phyloP scores from a whole-genome alignment of 2,797 vertebrate species.

The Ctenopoma multispine region DNA sequence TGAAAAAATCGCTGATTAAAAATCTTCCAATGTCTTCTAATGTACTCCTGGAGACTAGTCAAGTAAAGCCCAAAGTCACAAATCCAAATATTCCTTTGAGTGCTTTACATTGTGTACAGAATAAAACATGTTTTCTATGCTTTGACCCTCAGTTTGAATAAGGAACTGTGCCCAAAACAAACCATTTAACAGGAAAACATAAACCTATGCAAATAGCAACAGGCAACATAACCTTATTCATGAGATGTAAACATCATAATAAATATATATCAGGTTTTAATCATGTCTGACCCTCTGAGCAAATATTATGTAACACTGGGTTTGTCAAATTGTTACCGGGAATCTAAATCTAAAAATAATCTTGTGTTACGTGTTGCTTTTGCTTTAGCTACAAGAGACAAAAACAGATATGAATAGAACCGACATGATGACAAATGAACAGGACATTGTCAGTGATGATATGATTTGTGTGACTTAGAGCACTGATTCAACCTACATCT shows the following conservation, averaged over 20 bases:
- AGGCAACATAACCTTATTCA: neutral
- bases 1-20: too few relatives aligned
- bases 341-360: constrained; percentile 19
- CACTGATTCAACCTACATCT: constrained; percentile 38
- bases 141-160: neutral
- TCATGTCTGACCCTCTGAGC: neutral
- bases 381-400: constrained; percentile 20
- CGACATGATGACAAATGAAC: constrained; percentile 26
- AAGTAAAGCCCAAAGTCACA: neutral
- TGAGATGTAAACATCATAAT: neutral
- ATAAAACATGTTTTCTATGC: too few relatives aligned
- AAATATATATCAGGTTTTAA: neutral
- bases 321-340: neutral
- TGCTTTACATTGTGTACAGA: neutral
- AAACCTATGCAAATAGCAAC: neutral
- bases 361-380: constrained; percentile 20
- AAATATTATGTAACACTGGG: neutral
- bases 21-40: neutral
- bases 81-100: neutral
- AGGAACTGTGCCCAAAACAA: constrained; percentile 4
- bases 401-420: constrained; percentile 30
- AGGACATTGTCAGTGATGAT: constrained; percentile 41
- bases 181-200: neutral
- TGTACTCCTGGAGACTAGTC: neutral
- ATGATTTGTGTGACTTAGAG: constrained; percentile 53